Percentiles rank a stretch among this genome's conserved stretches.
phyloP scores from a whole-genome alignment of 2,797 vertebrate genomes.

The Melanotaenia nigrans region DNA sequence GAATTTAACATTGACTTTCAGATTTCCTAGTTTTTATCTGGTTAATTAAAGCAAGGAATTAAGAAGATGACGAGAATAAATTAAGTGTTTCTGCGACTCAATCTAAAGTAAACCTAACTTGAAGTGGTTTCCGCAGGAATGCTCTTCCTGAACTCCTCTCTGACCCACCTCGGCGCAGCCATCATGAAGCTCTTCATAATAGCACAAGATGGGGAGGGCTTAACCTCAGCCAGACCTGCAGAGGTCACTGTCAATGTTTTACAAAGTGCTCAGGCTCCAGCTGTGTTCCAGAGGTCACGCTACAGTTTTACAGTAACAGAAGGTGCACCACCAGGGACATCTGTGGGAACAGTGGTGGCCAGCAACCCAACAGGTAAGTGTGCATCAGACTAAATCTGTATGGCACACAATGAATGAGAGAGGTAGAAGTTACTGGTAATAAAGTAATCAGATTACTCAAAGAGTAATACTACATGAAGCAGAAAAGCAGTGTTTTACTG shows the following conservation, averaged over 20 bases:
- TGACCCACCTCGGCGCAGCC: slow-evolving; percentile 81
- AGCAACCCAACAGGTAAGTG: slow-evolving; percentile 83
- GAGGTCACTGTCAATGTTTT: slow-evolving; percentile 86
- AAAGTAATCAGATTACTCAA: slow-evolving; percentile 1
- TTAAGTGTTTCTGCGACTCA: background rate
- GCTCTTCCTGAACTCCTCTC: slow-evolving; percentile 85
- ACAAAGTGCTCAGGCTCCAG: slow-evolving; percentile 80
- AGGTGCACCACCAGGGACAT: slow-evolving; percentile 81
- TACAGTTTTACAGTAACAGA: slow-evolving; percentile 88
- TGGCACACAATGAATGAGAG: background rate
- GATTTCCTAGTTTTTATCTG: too few relatives aligned
- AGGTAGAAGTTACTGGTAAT: background rate
- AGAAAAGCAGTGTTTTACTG: background rate
- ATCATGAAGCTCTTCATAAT: slow-evolving; percentile 81
- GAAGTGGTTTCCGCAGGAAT: slow-evolving; percentile 76
- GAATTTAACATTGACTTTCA: too few relatives aligned
- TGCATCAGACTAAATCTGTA: background rate
- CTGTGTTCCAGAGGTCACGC: slow-evolving; percentile 86
- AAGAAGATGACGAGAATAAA: too few relatives aligned
- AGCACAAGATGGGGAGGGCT: slow-evolving; percentile 87
- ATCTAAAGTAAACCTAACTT: background rate
- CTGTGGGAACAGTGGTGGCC: slow-evolving; percentile 86
- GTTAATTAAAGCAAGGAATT: too few relatives aligned
- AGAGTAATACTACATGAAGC: background rate
- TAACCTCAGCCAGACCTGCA: slow-evolving; percentile 81